phyloP scores from a whole-genome alignment of 2,888 invertebrate species.

The Hanleya hanleyi region DNA sequence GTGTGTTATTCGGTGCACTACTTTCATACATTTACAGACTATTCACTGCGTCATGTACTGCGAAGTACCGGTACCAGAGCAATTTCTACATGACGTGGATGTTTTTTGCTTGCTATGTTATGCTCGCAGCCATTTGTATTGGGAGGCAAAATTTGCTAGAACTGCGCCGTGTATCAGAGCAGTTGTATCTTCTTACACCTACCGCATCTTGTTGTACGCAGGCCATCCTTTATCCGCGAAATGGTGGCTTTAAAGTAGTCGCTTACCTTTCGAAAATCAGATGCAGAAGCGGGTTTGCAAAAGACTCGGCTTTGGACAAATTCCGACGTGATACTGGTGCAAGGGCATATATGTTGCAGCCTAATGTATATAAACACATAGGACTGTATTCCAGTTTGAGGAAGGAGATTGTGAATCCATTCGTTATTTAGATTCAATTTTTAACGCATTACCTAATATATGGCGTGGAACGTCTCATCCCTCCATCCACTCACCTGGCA shows the following conservation, averaged over 20 bases:
- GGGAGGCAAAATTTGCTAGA: conserved; percentile 63
- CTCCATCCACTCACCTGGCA: too few relatives aligned
- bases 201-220: conserved; percentile 70
- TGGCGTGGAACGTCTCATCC: too few relatives aligned
- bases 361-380: conserved; percentile 68
- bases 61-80: neutral
- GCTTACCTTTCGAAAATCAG: conserved; percentile 46
- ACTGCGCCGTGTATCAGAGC: conserved; percentile 52
- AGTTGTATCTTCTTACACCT: conserved; percentile 55
- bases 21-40: conserved; percentile 30
- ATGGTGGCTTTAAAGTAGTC: conserved; percentile 44
- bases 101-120: conserved; percentile 41
- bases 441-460: too few relatives aligned
- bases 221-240: conserved; percentile 62
- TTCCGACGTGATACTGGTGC: conserved; percentile 40
- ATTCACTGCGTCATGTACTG: too few relatives aligned
- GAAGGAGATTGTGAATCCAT: conserved; percentile 53
- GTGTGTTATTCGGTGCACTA: conserved; percentile 45
- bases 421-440: conserved; percentile 54
- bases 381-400: conserved; percentile 67
- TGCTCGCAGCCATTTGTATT: conserved; percentile 43
- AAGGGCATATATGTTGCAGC: conserved; percentile 56
- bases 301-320: conserved; percentile 63
- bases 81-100: conserved; percentile 31
- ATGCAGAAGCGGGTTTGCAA: conserved; percentile 53